A percentile compares a stretch with the other conserved stretches of the same genome.
These are phyloP conservation scores for Hirtodrosophila cameraria DNA, from an alignment of 2,888 invertebrate genomes.

Conservation along the genomic window DNA sequence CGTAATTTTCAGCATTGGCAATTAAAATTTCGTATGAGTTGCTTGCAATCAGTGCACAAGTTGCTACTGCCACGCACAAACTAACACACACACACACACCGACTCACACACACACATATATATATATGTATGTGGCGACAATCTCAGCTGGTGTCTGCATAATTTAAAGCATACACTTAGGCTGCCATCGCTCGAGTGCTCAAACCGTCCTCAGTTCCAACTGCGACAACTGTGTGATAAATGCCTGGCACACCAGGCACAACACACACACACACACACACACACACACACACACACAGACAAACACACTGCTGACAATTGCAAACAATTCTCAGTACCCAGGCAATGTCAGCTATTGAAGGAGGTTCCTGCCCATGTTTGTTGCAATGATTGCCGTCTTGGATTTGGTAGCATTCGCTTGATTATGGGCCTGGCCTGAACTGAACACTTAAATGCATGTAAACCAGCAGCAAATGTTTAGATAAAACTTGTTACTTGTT, in stretches of 20 bases:
- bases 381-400: slow-evolving; percentile 67
- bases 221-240: slow-evolving; percentile 74
- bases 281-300: slow-evolving; percentile 3
- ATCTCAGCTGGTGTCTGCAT: slow-evolving; percentile 78
- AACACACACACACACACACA: slow-evolving; percentile 10
- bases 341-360: slow-evolving; percentile 26
- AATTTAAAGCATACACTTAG: slow-evolving; percentile 80
- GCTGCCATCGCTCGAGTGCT: slow-evolving; percentile 58
- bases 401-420: slow-evolving; percentile 49
- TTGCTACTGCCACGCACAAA: slow-evolving; percentile 54
- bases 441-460: slow-evolving; percentile 40
- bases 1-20: slow-evolving; percentile 78
- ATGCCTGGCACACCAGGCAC: slow-evolving; percentile 58
- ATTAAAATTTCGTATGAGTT: slow-evolving; percentile 82
- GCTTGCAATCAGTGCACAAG: slow-evolving; percentile 78
- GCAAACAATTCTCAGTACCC: slow-evolving; percentile 56
- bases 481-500: slow-evolving; percentile 73
- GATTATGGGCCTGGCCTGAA: slow-evolving; percentile 46
- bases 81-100: slow-evolving; percentile 15
- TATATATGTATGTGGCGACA: slow-evolving; percentile 44
- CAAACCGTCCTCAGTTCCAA: slow-evolving; percentile 43
- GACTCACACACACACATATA: slow-evolving; percentile 8
- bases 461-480: slow-evolving; percentile 73
- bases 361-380: slow-evolving; percentile 37
- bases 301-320: slow-evolving; percentile 55